A percentile compares a stretch with the other conserved stretches of the same genome.
These are phyloP conservation scores for Nymphalis c-album DNA, from an alignment of 2,888 invertebrate genomes.

Conservation along the genomic window DNA sequence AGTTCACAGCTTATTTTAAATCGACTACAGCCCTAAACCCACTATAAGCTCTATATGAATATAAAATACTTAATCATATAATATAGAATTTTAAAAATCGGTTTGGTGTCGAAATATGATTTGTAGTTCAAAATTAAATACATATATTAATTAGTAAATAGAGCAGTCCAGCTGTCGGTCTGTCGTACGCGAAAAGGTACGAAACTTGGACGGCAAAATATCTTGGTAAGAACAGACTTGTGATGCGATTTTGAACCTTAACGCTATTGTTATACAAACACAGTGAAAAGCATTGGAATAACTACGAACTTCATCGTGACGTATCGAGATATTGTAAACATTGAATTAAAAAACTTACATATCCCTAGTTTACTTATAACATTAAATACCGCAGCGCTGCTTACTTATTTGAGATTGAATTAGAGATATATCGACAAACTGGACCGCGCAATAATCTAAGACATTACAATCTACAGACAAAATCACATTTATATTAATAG, in stretches of 20 bases:
- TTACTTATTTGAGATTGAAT: constrained; percentile 38
- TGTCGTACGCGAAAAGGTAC: constrained; percentile 48
- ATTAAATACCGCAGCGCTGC: constrained; percentile 28
- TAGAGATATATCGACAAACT: constrained; percentile 46
- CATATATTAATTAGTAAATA: constrained; percentile 49
- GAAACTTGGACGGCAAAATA: constrained; percentile 78
- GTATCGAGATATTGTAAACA: constrained; percentile 32
- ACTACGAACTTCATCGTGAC: constrained; percentile 26
- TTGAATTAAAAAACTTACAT: constrained; percentile 33
- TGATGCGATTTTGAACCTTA: constrained; percentile 31
- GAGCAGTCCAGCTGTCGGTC: constrained; percentile 66
- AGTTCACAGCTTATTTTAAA: constrained; percentile 45
- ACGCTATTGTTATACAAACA: constrained; percentile 24
- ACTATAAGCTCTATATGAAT: constrained; percentile 80
- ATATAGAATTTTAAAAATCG: constrained; percentile 61
- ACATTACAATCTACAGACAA: constrained; percentile 68
- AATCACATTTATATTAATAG: constrained; percentile 74
- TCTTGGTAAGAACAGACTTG: constrained; percentile 56
- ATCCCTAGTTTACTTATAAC: constrained; percentile 26
- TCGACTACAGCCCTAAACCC: constrained; percentile 68
- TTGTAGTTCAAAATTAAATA: constrained; percentile 57
- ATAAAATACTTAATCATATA: constrained; percentile 71
- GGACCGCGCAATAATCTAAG: constrained; percentile 66
- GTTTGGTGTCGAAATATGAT: constrained; percentile 70
- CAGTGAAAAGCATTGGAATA: constrained; percentile 33